phyloP scores from a whole-genome alignment of 1,140 invertebrate genomes.

The Penaeus vannamei region DNA sequence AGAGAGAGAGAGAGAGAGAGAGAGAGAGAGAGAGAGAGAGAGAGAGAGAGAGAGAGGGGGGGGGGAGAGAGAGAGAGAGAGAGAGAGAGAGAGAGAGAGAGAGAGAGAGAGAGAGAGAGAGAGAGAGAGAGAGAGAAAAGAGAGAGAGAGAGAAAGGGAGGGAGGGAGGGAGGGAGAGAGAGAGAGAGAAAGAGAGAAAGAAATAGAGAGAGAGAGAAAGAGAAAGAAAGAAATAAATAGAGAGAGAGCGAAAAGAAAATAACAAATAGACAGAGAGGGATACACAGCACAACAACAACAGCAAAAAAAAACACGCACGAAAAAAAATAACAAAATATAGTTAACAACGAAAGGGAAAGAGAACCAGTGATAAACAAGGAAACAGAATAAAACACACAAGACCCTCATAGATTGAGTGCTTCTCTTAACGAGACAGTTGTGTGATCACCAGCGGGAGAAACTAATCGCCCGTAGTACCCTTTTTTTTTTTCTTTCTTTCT shows the following conservation, averaged over 20 bases:
- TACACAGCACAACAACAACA: not conserved
- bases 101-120: no score
- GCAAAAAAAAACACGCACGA: not conserved
- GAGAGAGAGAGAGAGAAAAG: no score
- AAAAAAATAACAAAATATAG: not conserved
- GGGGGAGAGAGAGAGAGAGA: not conserved
- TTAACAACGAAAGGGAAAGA: not conserved
- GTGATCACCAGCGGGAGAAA: no score
- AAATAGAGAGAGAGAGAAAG: constrained; percentile 22
- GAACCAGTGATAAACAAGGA: not conserved
- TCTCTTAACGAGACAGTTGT: no score
- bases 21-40: not conserved
- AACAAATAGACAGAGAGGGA: not conserved
- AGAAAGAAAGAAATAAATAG: not conserved
- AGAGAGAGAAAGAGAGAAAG: constrained; percentile 24
- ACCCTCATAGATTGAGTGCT: no score
- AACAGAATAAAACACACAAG: no score
- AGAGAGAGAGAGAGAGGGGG: not conserved
- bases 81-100: not conserved
- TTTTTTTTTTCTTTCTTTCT: no score
- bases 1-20: not conserved
- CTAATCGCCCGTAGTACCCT: no score
- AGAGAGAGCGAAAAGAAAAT: not conserved
- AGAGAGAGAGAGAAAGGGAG: no score
- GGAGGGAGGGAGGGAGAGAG: not conserved